These are phyloP conservation scores for Brevimyrus niger DNA, from an alignment of 2,113 vertebrate species.

Conservation along the genomic window DNA sequence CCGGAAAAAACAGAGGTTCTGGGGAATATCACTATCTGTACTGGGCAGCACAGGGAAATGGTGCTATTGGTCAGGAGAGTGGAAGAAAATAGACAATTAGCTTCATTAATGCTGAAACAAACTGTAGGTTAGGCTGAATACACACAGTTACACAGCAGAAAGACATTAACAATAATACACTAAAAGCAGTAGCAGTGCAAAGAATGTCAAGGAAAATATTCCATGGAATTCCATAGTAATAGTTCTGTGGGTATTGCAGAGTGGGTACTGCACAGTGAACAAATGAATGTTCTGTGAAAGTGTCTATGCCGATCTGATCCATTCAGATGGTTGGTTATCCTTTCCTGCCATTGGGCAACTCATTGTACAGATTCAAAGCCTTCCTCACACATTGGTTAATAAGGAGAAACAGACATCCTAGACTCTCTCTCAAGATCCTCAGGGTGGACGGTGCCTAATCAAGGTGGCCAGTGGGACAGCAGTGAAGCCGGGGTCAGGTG, in stretches of 20 bases:
- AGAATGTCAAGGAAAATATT: too few species aligned
- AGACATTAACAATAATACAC: background rate
- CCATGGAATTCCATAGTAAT: background rate
- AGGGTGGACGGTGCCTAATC: background rate
- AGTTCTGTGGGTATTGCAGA: background rate
- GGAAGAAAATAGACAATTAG: background rate
- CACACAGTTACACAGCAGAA: background rate
- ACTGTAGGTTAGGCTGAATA: background rate
- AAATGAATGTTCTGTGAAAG: background rate
- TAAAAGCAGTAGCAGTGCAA: background rate
- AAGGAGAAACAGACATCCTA: background rate
- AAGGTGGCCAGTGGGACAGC: background rate
- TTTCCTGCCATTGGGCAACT: background rate
- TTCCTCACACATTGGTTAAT: background rate
- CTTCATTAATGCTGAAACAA: background rate
- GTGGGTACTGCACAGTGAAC: background rate
- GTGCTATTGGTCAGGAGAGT: background rate
- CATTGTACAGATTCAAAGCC: background rate
- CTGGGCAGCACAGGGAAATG: background rate
- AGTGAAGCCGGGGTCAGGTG: background rate
- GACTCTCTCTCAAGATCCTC: background rate
- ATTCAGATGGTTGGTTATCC: background rate
- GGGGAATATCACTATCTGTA: background rate
- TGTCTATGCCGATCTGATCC: background rate
- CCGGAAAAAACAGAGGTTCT: background rate